Percentiles rank a stretch among this genome's conserved stretches.
These are phyloP conservation scores for Sternotherus odoratus DNA, from an alignment of 2,797 vertebrate species.

Conservation along the genomic window DNA sequence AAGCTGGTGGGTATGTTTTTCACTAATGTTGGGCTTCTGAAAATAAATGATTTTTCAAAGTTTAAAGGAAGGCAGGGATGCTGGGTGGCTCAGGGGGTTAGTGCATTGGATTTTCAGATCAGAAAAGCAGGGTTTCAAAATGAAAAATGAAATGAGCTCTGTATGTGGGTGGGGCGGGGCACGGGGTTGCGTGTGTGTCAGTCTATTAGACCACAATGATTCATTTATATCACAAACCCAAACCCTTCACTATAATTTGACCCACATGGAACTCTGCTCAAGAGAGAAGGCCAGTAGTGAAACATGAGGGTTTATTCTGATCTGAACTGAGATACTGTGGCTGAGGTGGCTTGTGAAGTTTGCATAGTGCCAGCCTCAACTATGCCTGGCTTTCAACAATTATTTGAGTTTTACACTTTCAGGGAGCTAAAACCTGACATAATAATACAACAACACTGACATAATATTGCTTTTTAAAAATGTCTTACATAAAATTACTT, in stretches of 20 bases:
- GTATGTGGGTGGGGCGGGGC: background rate
- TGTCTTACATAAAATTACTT: slow-evolving; percentile 34
- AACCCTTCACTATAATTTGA: slow-evolving; percentile 21
- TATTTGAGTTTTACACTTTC: background rate
- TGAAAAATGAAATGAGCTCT: slow-evolving; percentile 12
- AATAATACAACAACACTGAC: background rate
- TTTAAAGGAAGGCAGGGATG: slow-evolving; percentile 57
- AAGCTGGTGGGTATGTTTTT: slow-evolving; percentile 99
- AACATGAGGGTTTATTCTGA: slow-evolving; percentile 11
- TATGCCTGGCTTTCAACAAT: background rate
- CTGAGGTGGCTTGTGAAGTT: slow-evolving; percentile 7
- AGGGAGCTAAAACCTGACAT: slow-evolving; percentile 29
- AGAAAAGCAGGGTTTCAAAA: slow-evolving; percentile 35
- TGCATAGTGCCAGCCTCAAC: background rate
- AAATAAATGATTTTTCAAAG: slow-evolving; percentile 76
- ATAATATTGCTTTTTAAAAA: slow-evolving; percentile 5
- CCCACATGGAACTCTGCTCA: background rate
- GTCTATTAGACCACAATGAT: slow-evolving; percentile 8
- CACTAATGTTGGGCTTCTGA: slow-evolving; percentile 97
- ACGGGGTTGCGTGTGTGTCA: slow-evolving; percentile 12
- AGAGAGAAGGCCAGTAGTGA: background rate
- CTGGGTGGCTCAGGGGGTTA: slow-evolving; percentile 5
- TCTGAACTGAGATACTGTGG: background rate
- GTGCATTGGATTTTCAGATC: slow-evolving; percentile 8
- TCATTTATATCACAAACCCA: slow-evolving; percentile 28